A percentile compares a stretch with the other conserved stretches of the same genome.
Evolutionary conservation across 2,888 invertebrate genomes (phyloP).

Genomic region (Plusia festucae): DNA sequence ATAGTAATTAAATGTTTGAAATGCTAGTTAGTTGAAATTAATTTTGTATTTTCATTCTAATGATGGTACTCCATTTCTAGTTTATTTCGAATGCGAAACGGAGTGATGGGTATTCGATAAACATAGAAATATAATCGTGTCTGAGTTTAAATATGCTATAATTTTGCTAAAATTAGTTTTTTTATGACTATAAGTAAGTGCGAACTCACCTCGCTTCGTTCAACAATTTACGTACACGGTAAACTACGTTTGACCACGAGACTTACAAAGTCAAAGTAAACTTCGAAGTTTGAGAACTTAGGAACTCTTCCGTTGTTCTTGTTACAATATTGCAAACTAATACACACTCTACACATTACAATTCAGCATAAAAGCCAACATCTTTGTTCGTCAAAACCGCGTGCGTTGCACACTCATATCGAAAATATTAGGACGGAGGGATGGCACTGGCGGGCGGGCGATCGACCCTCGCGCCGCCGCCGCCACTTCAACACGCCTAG

Average conservation of each 20-base stretch:
- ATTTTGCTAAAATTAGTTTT: not conserved
- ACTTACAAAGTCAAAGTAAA: constrained; percentile 4
- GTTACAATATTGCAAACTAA: not conserved
- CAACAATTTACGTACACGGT: not conserved
- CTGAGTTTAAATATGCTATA: not conserved
- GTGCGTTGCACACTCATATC: constrained; percentile 72
- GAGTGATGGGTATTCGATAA: not conserved
- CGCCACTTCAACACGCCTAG: constrained; percentile 86
- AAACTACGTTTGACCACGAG: not conserved
- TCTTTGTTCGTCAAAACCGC: constrained; percentile 60
- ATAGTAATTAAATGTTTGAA: not conserved
- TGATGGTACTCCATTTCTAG: not conserved
- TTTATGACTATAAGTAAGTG: not conserved
- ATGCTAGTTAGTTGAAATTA: not conserved
- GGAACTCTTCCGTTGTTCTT: not conserved
- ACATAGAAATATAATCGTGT: not conserved
- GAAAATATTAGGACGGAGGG: constrained; percentile 77
- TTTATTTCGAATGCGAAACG: not conserved
- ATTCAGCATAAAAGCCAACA: constrained; percentile 11
- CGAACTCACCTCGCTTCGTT: not conserved
- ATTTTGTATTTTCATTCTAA: not conserved
- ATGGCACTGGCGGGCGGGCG: constrained; percentile 53
- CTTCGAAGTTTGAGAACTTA: not conserved
- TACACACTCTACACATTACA: constrained; percentile 9
- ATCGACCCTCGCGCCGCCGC: constrained; percentile 74